Base-by-base conservation (phyloP, 30 jellyfish, hydroid and myxozoan species). In the Chrysaora quinquecirrha region DNA sequence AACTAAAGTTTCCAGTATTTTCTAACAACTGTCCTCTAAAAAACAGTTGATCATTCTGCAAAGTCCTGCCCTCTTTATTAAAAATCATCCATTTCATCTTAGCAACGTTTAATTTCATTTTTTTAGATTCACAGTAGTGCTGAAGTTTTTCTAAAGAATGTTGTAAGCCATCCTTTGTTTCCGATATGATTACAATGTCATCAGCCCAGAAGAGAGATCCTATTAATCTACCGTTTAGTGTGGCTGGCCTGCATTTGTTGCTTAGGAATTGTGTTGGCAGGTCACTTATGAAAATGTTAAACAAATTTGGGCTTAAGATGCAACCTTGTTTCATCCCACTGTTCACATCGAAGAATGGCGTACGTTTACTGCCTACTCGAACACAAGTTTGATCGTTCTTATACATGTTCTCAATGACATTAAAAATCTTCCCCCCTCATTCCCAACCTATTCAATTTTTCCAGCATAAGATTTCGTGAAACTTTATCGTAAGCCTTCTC, bases 171-270 rank as follows among this genome's bases (percentile, higher is more conserved):
- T n/a, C 76, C 76, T 64, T 64, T 64, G 48, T 20, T 64, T 64
- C 76, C 21, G 76, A 64, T 29, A 64, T 64, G n/a, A n/a, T n/a
- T n/a, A n/a, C n/a, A 64, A 64, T 64, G 48, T 64, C 48, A 29
- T 64, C 48, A 2, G 76, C 76, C 76, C 76, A 64, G 21, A 64
- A 64, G 19, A 23, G 76, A 20, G 76, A 64, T 64, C 76, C 76
- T 64, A 64, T 64, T 64, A 48, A 64, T 64, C 76, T 64, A 64
- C 28, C 76, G 21, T 43, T 9, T 29, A 64, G 76, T 64, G 21
- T 64, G 2, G 76, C 76, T 31, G 76, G 76, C 76, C 76, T 23
- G 76, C 76, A 16, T 6, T 64, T 48, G 48, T 64, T 48, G 48
- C 28, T 20, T 48, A 16, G 76, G 28, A 64, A 64, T 64, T 7